phyloP scores from a whole-genome alignment of 2,113 vertebrate genomes.

The Rhizomys pruinosus region DNA sequence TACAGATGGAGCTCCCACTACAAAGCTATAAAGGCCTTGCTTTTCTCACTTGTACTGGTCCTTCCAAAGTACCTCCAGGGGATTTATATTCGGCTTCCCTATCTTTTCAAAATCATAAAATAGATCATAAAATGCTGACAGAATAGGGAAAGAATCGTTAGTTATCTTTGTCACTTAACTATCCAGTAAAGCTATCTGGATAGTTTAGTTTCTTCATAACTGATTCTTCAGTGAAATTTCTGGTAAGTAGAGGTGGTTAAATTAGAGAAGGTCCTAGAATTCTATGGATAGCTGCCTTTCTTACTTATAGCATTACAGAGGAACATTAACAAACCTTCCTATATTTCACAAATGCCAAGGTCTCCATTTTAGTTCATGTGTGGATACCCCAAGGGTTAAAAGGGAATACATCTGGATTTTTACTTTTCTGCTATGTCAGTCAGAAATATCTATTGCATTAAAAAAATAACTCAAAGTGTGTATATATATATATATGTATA shows the following conservation, averaged over 20 bases:
- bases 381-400: background rate
- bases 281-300: background rate
- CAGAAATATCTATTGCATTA: slow-evolving; percentile 20
- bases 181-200: slow-evolving; percentile 8
- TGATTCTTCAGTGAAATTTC: background rate
- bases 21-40: background rate
- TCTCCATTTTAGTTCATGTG: background rate
- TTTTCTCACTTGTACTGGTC: background rate
- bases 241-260: background rate
- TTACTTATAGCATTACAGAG: background rate
- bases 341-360: background rate
- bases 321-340: background rate
- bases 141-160: background rate
- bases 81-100: background rate
- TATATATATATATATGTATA: no score
- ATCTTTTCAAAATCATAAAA: background rate
- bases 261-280: background rate
- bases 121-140: background rate
- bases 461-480: no score
- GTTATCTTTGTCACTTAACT: background rate
- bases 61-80: background rate
- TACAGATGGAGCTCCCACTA: background rate
- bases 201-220: background rate
- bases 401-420: background rate
- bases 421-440: background rate